phyloP scores from a whole-genome alignment of 1,140 invertebrate genomes.

The Paraescarpia echinospica region DNA sequence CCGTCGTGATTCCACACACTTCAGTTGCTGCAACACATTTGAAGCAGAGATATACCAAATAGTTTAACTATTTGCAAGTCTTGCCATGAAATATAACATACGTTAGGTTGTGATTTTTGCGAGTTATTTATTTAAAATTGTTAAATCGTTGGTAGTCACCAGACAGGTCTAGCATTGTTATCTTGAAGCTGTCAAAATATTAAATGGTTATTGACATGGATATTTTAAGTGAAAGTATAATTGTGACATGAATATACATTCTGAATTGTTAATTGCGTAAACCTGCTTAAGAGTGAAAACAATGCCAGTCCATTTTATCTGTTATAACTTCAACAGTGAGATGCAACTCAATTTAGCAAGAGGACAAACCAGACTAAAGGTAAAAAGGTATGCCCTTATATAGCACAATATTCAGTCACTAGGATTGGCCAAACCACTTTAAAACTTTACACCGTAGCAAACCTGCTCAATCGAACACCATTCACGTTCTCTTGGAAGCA shows the following conservation, averaged over 20 bases:
- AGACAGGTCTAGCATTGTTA: too few relatives aligned
- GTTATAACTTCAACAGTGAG: too few relatives aligned
- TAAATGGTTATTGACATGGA: neutral
- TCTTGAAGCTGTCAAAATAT: neutral
- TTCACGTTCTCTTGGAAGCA: too few relatives aligned
- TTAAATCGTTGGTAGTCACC: neutral
- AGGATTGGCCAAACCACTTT: too few relatives aligned
- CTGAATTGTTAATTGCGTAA: neutral
- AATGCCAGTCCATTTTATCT: too few relatives aligned
- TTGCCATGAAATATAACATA: neutral
- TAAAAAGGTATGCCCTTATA: too few relatives aligned
- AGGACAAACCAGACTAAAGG: too few relatives aligned
- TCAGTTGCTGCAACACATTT: constrained; percentile 67
- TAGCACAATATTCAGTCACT: too few relatives aligned
- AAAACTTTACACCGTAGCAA: too few relatives aligned
- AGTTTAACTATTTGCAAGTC: neutral
- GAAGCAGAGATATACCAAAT: constrained; percentile 21
- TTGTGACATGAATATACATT: neutral
- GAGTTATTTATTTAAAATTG: neutral
- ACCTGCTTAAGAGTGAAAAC: neutral
- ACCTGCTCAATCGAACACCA: too few relatives aligned
- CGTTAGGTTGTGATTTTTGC: neutral
- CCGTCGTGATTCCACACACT: constrained; percentile 78
- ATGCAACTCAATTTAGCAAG: too few relatives aligned
- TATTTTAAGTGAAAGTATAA: neutral